phyloP scores from a whole-genome alignment of 2,797 vertebrate species.

The Melanotaenia maccullochi region DNA sequence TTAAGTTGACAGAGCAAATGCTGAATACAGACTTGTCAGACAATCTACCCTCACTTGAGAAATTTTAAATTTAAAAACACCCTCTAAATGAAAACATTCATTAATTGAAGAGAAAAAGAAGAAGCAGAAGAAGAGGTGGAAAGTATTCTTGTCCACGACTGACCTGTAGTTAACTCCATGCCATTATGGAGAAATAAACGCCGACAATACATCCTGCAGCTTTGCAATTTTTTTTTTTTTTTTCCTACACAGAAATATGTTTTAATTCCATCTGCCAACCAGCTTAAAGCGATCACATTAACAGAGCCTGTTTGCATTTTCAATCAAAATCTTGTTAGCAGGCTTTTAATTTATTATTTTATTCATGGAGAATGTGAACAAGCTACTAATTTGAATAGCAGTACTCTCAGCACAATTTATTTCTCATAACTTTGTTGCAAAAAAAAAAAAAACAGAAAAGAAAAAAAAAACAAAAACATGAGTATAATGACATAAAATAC shows the following conservation, averaged over 20 bases:
- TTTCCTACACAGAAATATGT: too few species aligned
- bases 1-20: conserved; percentile 23
- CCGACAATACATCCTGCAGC: too few species aligned
- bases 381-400: conserved; percentile 44
- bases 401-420: conserved; percentile 21
- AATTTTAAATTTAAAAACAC: not conserved
- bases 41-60: not conserved
- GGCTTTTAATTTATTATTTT: not conserved
- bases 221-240: too few species aligned
- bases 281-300: conserved; percentile 4
- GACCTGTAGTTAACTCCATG: too few species aligned
- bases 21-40: conserved; percentile 1
- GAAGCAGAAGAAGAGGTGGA: not conserved
- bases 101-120: not conserved
- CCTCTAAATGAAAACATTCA: not conserved
- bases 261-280: not conserved
- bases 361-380: conserved; percentile 16
- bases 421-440: conserved; percentile 14
- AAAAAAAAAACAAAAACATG: too few species aligned
- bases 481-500: conserved; percentile 34
- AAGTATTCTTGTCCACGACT: not conserved
- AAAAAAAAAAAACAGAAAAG: not conserved
- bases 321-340: conserved; percentile 49
- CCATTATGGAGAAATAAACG: too few species aligned
- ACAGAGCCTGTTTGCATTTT: conserved; percentile 31